Percentiles rank a stretch among this genome's conserved stretches.
phyloP scores from a whole-genome alignment of 2,113 vertebrate genomes.

The Mobula hypostoma region DNA sequence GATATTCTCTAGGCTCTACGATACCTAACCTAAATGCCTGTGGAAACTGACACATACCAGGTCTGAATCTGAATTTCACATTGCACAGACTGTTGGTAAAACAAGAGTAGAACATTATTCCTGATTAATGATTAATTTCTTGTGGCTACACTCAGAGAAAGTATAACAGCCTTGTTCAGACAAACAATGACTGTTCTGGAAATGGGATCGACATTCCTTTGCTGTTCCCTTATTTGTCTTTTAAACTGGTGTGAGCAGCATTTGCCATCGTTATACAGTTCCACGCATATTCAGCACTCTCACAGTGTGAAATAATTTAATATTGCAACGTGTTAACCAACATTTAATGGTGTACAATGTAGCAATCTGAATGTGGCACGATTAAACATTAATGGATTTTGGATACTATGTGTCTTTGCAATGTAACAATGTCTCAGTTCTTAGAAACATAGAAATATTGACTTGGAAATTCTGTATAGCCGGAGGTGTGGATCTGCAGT shows the following conservation, averaged over 20 bases:
- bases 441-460: conserved; percentile 9
- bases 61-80: neutral
- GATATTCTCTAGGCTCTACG: neutral
- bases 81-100: neutral
- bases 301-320: conserved; percentile 19
- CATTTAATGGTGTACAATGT: conserved; percentile 12
- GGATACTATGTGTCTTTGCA: neutral
- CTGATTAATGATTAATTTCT: neutral
- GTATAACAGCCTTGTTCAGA: neutral
- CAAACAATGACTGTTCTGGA: neutral
- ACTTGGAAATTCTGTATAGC: conserved; percentile 22
- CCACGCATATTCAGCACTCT: neutral
- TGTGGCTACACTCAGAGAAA: neutral
- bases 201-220: neutral
- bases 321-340: conserved; percentile 4
- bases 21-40: neutral
- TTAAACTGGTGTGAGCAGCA: neutral
- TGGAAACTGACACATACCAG: no score
- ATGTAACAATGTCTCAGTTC: neutral
- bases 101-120: neutral
- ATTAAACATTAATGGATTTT: conserved; percentile 2
- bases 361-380: neutral
- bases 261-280: neutral
- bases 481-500: conserved; percentile 23
- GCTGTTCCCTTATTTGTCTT: neutral